Evolutionary conservation across 2,113 vertebrate species (phyloP), one percentile per base, ranked within the genome.

Genomic region (Salvelinus fontinalis): DNA sequence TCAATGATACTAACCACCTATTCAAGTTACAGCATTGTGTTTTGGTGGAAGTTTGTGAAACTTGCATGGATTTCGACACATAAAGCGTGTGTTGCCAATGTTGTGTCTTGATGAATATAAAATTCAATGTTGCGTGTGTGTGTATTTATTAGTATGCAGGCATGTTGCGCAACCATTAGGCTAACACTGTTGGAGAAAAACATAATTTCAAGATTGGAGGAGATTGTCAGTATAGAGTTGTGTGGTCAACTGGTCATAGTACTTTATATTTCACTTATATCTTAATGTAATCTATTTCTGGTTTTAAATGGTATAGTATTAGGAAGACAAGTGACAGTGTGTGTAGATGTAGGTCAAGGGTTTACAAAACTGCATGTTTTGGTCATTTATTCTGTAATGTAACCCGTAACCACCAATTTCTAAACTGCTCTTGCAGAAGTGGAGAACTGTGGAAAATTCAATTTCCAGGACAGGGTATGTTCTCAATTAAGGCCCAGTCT

Each of bases 401-500:
- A 16, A 4, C 16, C 51, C 5, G 51, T 54, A 54, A 54, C 16
- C 16, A 24, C 65, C 27, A n/a, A 60, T 54, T 81, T 79, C 34
- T 68, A 75, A 48, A 67, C 24, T 67, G 26, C 20, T 0, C n/a
- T 26, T 16, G 27, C 9, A 60, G 16, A 80, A 65, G 60, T 3
- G 0, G 26, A 66, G 26, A 8, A 31, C 64, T 67, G 68, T 81
- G 81, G 80, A 81, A 86, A 80, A 90, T 54, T 18, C 0, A 0
- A 49, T 68, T 89, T 81, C 81, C 84, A 54, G 34, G 24, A 57
- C 29, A 20, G 1, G 65, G 79, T 83, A 85, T 88, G 89, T 77
- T 87, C 79, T 86, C 74, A 87, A 87, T 91, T 86, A 89, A 74
- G 39, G 51, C 16, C 2, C 24, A 54, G 22, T 66, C 31, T 79